Evolutionary conservation across 2,797 vertebrate species (phyloP).

Genomic region (Chromobotia macracanthus): DNA sequence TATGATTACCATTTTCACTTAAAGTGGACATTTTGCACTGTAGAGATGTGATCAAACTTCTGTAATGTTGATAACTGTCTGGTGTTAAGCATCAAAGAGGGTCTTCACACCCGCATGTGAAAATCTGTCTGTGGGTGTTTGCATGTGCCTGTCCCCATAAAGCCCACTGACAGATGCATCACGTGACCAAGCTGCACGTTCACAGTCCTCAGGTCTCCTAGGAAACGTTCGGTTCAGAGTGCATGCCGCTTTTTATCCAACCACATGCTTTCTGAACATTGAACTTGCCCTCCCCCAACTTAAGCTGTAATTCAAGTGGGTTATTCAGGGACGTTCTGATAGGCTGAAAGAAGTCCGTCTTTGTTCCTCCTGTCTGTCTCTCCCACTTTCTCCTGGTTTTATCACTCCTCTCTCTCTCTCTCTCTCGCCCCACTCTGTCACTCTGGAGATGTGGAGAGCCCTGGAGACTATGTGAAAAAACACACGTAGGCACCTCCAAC

Average conservation of each 20-base stretch:
- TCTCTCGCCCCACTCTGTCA: constrained; percentile 20
- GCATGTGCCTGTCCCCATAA: constrained; percentile 36
- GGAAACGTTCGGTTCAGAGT: constrained; percentile 43
- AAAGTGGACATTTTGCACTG: neutral
- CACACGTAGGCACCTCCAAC: constrained; percentile 53
- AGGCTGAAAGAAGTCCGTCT: constrained; percentile 25
- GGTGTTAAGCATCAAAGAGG: no score
- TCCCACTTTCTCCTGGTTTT: constrained; percentile 10
- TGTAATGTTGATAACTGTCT: neutral
- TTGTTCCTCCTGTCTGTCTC: constrained; percentile 38
- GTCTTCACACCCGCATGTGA: neutral
- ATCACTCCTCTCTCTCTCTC: constrained; percentile 29
- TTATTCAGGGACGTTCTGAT: constrained; percentile 37
- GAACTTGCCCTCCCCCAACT: constrained; percentile 28
- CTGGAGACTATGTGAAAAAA: constrained; percentile 46
- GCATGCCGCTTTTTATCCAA: constrained; percentile 41
- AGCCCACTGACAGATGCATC: constrained; percentile 38
- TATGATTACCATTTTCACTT: neutral
- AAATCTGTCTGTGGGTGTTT: constrained; percentile 18
- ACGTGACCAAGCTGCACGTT: constrained; percentile 51
- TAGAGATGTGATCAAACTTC: neutral
- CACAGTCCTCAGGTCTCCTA: constrained; percentile 57
- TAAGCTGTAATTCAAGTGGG: constrained; percentile 37
- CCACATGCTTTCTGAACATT: constrained; percentile 40
- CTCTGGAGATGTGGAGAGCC: neutral